phyloP scores from a whole-genome alignment of 2,888 invertebrate genomes.

The Ennomos fuscantarius region DNA sequence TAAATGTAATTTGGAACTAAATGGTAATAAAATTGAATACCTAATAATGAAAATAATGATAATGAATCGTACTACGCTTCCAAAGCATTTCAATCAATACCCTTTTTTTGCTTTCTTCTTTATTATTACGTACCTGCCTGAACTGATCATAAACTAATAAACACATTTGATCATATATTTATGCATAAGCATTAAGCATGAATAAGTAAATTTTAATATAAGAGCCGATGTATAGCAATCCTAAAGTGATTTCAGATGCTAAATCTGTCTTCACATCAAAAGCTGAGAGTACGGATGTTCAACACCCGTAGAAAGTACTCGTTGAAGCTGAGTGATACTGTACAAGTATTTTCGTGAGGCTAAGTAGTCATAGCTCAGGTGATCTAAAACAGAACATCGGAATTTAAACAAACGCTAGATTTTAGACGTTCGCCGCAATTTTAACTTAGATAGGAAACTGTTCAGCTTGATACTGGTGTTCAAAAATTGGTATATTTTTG shows the following conservation, averaged over 20 bases:
- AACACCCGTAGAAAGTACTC: constrained; percentile 14
- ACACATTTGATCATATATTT: neutral
- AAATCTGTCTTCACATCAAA: constrained; percentile 29
- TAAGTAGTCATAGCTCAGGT: constrained; percentile 29
- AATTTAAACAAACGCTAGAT: constrained; percentile 19
- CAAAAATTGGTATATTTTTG: too few species aligned
- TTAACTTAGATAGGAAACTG: too few species aligned
- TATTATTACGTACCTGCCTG: too few species aligned
- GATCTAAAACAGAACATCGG: constrained; percentile 28
- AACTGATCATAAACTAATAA: too few species aligned
- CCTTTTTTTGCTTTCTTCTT: too few species aligned
- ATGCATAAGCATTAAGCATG: neutral
- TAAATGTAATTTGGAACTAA: too few species aligned
- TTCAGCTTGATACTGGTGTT: neutral
- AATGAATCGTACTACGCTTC: too few species aligned
- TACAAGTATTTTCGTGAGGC: constrained; percentile 30
- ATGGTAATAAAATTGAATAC: too few species aligned
- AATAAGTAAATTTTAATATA: constrained; percentile 10
- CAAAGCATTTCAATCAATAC: too few species aligned
- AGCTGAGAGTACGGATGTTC: constrained; percentile 20
- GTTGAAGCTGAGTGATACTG: constrained; percentile 24
- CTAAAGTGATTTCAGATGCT: constrained; percentile 12
- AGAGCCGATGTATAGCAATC: constrained; percentile 1
- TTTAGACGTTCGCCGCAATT: neutral
- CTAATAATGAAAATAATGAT: too few species aligned